Base-by-base conservation (phyloP, 2,888 invertebrate genomes). In the Sinopyrophorus schimmeli region DNA sequence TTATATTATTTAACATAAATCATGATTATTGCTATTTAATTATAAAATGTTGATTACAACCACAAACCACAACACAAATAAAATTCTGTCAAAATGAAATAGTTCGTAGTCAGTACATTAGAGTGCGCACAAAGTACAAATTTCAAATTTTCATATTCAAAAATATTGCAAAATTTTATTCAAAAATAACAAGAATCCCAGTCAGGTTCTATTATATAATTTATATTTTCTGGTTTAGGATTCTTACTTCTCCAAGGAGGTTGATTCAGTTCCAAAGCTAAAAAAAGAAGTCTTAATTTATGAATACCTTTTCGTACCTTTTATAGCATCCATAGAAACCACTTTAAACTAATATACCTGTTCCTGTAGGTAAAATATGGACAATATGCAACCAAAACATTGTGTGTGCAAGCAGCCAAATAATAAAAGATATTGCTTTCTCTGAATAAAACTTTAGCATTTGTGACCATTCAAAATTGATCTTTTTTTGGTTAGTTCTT, bases 191-290 rank as follows among this genome's bases (percentile, higher is more conserved):
- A 30, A n/a, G 65, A 64, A 51, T 70, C 63, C 72, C 71, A 72
- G 52, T 71, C 70, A 2, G 72, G 71, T 57, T 72, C 72, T 28
- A 72, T 72, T 43, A 72, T 66, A 47, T 66, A 71, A 58, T 70
- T 68, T 16, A 65, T 61, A 26, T 56, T 64, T 54, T 65, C 64
- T 3, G 69, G 68, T 55, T 62, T 67, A 5, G 62, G 66, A 3
- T 55, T 56, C 35, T 54, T 60, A 43, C 62, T 67, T 15, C 55
- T 64, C 67, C 67, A 70, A 3, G 66, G 66, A 1, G 71, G 70
- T 55, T 61, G 59, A 32, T 62, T 55, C 14, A 70, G 42, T 10
- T 63, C 61, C 40, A 71, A 23, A n/a, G 63, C 65, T 60, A 41
- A 46, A 61, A 62, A 37, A 32, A 15, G n/a, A 12, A 11, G 5